A percentile compares a stretch with the other conserved stretches of the same genome.
These are phyloP conservation scores for Lasiurus borealis DNA, from an alignment of 2,113 vertebrate species.

Conservation along the genomic window DNA sequence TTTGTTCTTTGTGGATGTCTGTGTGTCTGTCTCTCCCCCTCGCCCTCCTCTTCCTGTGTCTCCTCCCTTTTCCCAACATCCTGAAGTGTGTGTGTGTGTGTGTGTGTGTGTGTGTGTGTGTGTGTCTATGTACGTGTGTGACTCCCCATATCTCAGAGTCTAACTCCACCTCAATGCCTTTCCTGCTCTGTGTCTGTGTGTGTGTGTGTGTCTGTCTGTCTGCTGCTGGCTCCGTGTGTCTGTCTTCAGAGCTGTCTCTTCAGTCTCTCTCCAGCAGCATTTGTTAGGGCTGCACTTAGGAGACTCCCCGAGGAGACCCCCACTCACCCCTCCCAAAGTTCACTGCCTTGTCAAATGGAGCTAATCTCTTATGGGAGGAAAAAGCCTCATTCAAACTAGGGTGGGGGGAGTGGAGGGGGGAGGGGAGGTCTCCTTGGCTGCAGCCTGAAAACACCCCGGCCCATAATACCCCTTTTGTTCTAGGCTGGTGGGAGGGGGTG, in stretches of 20 bases:
- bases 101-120: background rate
- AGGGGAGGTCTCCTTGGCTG: constrained; percentile 87
- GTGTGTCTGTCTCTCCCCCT: background rate
- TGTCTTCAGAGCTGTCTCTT: constrained; percentile 52
- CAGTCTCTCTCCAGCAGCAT: constrained; percentile 81
- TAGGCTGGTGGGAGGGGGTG: constrained; percentile 88
- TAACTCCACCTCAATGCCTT: constrained; percentile 67
- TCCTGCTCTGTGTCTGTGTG: background rate
- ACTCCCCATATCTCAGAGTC: constrained; percentile 22
- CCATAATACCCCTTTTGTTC: constrained; percentile 92
- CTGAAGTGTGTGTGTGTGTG: background rate
- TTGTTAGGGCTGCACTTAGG: constrained; percentile 84
- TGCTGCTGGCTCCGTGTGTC: constrained; percentile 56
- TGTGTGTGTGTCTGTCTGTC: constrained; percentile 5
- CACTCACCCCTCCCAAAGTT: constrained; percentile 88
- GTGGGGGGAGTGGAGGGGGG: constrained; percentile 78
- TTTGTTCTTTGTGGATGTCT: background rate
- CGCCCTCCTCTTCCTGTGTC: background rate
- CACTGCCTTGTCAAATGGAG: constrained; percentile 89
- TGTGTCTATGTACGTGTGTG: background rate
- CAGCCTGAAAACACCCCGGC: constrained; percentile 90
- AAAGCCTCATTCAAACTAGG: constrained; percentile 88
- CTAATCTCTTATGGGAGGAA: constrained; percentile 89
- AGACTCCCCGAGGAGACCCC: constrained; percentile 86
- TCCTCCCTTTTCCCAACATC: background rate